phyloP scores from a whole-genome alignment of 2,797 vertebrate species.

The Periophthalmus magnuspinnatus region DNA sequence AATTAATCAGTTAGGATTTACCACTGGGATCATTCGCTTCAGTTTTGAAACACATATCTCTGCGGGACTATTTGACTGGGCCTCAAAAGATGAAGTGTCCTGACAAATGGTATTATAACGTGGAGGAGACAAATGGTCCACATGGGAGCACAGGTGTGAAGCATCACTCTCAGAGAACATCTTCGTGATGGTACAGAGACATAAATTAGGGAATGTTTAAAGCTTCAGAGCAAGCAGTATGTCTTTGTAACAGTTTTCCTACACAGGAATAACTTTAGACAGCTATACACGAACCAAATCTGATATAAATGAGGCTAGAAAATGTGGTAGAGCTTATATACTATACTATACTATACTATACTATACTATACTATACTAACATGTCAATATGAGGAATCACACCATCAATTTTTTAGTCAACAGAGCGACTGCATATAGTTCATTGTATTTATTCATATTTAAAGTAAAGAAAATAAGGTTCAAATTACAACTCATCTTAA shows the following conservation, averaged over 20 bases:
- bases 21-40: neutral
- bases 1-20: constrained; percentile 12
- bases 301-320: neutral
- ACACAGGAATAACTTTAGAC: neutral
- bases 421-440: no score
- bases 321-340: neutral
- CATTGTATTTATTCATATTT: no score
- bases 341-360: no score
- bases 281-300: neutral
- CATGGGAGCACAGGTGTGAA: constrained; percentile 22
- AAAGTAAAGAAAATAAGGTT: no score
- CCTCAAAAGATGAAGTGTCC: constrained; percentile 36
- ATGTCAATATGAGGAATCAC: neutral
- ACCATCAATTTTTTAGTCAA: no score
- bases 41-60: constrained; percentile 14
- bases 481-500: no score
- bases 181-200: constrained; percentile 26
- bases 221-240: constrained; percentile 14
- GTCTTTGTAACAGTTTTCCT: neutral
- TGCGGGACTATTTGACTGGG: constrained; percentile 5
- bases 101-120: constrained; percentile 31
- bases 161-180: constrained; percentile 40
- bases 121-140: constrained; percentile 32
- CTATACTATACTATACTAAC: no score
- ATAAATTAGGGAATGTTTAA: constrained; percentile 21